phyloP scores from a whole-genome alignment of 2,113 vertebrate genomes.

The Morone chrysops region DNA sequence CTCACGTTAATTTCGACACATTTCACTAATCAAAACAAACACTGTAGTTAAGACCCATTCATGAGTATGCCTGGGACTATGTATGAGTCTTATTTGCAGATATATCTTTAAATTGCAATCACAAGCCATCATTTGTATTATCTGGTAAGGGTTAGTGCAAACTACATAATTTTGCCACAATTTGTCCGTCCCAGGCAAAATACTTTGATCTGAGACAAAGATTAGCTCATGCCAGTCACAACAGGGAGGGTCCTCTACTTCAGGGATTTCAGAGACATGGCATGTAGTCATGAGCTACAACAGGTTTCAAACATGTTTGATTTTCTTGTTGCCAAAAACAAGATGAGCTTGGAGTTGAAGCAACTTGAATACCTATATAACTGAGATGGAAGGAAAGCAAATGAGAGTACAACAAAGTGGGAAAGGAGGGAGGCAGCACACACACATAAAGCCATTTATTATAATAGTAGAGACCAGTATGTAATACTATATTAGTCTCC shows the following conservation, averaged over 20 bases:
- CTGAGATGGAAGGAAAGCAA: not conserved
- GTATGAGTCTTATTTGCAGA: not conserved
- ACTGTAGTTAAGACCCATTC: not conserved
- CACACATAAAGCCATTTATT: not conserved
- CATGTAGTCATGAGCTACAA: not conserved
- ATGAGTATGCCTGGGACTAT: not conserved
- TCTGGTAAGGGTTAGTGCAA: not conserved
- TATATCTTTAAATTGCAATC: not conserved
- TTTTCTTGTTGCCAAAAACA: not conserved
- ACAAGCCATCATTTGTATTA: not conserved
- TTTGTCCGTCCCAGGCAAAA: not conserved
- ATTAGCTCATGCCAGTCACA: not conserved
- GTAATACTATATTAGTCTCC: not conserved
- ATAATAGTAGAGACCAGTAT: not conserved
- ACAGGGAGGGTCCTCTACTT: not conserved
- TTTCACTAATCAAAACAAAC: not conserved
- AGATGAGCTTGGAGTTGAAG: not conserved
- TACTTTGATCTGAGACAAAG: not conserved
- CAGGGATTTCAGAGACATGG: not conserved
- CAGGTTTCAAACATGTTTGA: not conserved
- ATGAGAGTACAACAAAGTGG: not conserved
- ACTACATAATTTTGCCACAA: not conserved
- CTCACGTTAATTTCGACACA: not conserved
- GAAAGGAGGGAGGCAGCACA: not conserved
- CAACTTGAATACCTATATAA: too few relatives aligned